Evolutionary conservation across 2,797 vertebrate genomes (phyloP), one percentile per base, ranked within the genome.

Genomic region (Gobionotothen gibberifrons): DNA sequence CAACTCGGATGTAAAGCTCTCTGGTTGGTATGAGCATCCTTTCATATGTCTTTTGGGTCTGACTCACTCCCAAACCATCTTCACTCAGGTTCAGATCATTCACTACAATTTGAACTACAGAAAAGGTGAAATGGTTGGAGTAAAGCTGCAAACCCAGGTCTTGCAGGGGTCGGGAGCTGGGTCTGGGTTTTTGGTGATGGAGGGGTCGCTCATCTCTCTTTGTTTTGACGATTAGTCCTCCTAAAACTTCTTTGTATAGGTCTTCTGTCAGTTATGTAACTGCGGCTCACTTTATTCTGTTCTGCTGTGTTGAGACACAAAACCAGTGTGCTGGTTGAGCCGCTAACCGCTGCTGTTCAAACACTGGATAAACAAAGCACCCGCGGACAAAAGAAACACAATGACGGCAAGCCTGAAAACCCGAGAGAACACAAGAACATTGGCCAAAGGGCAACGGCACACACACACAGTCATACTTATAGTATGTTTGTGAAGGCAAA

Each of bases 341-440:
- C 19, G 39, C 67, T 65, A 74, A 73, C 66, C 16, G 21, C 65
- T 26, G 51, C 76, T 66, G 74, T 83, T 86, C 81, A 60, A 88
- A 74, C 59, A 43, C 76, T 72, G 44, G 69, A 61, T 22, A 39
- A 78, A 92, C 88, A 93, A 93, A 93, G 85, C 75, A 4, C 36
- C 56, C 0, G 5, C 21, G 2, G 47, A 92, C 87, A 92, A 90
- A 91, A 79, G 87, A 49, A 14, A 69, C 72, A 90, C 84, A 91
- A 89, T 84, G 84, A 54, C 43, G 21, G 63, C 59, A 12, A 17
- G 72, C 59, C 79, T 90, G 84, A 92, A 92, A 81, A 75, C 72
- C 83, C 70, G 69, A 84, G 86, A 89, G 88, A 88, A 32, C 22
- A 42, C 82, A 82, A 82, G 83, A 91, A 85, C 72, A 26, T 69